phyloP scores from a whole-genome alignment of 2,113 vertebrate genomes.

The Cyanistes caeruleus region DNA sequence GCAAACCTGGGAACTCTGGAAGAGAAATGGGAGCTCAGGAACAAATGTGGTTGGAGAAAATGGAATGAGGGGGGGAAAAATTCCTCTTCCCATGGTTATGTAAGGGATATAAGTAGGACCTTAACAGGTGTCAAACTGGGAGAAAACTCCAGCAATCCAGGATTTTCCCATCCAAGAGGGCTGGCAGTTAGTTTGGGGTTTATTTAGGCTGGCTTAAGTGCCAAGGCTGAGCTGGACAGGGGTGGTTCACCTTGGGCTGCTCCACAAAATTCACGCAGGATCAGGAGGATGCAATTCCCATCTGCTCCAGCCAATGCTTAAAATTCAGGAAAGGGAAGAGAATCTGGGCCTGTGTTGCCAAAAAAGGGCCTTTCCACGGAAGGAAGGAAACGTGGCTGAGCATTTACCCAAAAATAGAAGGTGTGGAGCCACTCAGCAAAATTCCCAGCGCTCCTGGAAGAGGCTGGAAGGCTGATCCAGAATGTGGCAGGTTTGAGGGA shows the following conservation, averaged over 20 bases:
- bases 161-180: neutral
- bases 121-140: neutral
- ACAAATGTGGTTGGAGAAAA: neutral
- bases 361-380: neutral
- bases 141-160: neutral
- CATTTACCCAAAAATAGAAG: neutral
- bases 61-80: neutral
- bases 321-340: neutral
- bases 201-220: neutral
- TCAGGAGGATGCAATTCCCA: fast-evolving
- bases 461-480: neutral
- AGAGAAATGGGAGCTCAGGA: neutral
- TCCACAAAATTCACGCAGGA: fast-evolving
- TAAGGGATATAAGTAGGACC: neutral
- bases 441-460: neutral
- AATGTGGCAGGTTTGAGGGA: neutral
- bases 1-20: neutral
- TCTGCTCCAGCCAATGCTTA: fast-evolving
- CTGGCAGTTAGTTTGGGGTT: neutral
- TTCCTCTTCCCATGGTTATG: neutral
- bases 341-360: neutral
- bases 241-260: fast-evolving
- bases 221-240: neutral
- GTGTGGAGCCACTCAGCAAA: neutral
- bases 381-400: neutral